Evolutionary conservation across 2,797 vertebrate species (phyloP).

Genomic region (Aphelocoma californica): DNA sequence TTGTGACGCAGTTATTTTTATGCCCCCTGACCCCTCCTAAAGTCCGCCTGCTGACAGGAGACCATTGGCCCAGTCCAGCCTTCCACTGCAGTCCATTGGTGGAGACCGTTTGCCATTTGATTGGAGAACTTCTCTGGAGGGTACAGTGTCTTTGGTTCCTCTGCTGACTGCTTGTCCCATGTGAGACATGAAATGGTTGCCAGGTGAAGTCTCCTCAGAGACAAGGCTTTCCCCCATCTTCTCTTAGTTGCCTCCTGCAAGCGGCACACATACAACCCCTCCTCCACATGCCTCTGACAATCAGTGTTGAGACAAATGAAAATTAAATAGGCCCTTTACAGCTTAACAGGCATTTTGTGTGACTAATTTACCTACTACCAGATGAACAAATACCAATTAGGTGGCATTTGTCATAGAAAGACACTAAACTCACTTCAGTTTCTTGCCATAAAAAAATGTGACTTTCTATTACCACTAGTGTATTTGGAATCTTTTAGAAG

Average conservation of each 20-base stretch:
- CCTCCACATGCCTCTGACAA: neutral
- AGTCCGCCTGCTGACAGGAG: neutral
- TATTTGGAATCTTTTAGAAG: neutral
- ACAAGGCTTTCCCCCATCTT: neutral
- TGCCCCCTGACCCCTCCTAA: neutral
- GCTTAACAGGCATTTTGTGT: neutral
- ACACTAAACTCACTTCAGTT: neutral
- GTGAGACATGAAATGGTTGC: neutral
- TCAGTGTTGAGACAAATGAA: neutral
- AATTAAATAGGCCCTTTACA: neutral
- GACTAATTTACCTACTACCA: neutral
- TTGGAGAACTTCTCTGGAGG: neutral
- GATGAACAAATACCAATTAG: neutral
- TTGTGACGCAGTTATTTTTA: neutral
- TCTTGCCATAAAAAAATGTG: neutral
- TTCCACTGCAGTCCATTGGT: neutral
- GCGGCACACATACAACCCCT: neutral
- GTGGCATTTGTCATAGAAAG: neutral
- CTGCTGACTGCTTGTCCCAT: neutral
- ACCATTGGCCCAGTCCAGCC: neutral
- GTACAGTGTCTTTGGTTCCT: neutral
- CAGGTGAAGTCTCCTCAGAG: too few species aligned
- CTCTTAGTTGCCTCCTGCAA: neutral
- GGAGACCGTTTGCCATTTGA: neutral
- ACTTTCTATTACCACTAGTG: neutral